phyloP scores from a whole-genome alignment of 2,797 vertebrate genomes.

The Ptychobarbus kaznakovi region DNA sequence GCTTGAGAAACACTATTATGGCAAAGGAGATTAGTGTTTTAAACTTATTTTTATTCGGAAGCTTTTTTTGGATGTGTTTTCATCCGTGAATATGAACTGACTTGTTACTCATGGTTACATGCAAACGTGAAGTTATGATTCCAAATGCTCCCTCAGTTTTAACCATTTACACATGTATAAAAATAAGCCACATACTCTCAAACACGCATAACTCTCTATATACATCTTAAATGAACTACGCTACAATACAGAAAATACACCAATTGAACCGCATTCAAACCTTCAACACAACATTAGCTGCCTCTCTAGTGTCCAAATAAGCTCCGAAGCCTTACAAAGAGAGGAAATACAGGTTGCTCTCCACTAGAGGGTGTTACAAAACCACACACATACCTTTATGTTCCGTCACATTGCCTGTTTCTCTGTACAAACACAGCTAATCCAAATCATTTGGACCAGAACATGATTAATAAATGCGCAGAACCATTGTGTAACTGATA shows the following conservation, averaged over 20 bases:
- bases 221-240: slow-evolving; percentile 10
- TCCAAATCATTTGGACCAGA: slow-evolving; percentile 2
- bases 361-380: slow-evolving; percentile 46
- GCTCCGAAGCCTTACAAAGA: slow-evolving; percentile 30
- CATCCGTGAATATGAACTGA: slow-evolving; percentile 37
- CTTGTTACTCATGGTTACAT: slow-evolving; percentile 48
- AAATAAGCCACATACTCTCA: neutral
- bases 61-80: slow-evolving; percentile 45
- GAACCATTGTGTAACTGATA: neutral
- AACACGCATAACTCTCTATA: neutral
- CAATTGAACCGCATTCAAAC: neutral
- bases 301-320: slow-evolving; percentile 22
- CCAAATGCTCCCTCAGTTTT: slow-evolving; percentile 40
- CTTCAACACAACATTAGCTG: slow-evolving; percentile 6
- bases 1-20: slow-evolving; percentile 32
- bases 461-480: neutral
- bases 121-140: slow-evolving; percentile 40
- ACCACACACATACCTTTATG: neutral
- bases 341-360: slow-evolving; percentile 17
- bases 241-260: slow-evolving; percentile 31
- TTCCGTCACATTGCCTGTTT: neutral
- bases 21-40: slow-evolving; percentile 51
- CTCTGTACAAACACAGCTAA: neutral
- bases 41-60: slow-evolving; percentile 59
- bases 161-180: neutral